Evolutionary conservation across 2,113 vertebrate species (phyloP), one percentile per base, ranked within the genome.

Genomic region (Archilochus colubris): DNA sequence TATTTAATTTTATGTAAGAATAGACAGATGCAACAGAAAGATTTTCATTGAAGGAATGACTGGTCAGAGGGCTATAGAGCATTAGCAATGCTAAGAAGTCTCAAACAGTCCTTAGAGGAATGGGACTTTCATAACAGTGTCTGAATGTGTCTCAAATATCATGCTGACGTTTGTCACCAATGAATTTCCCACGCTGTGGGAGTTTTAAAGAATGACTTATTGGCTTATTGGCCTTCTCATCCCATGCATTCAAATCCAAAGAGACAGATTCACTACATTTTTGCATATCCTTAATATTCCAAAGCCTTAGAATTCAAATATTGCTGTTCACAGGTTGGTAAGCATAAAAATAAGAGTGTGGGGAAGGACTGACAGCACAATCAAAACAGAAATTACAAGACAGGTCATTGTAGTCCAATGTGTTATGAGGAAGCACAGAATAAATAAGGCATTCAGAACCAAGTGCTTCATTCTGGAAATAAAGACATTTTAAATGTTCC

Each of bases 121-220:
- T 1, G 1, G 5, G 38, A 81, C 36, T 94, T 94, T 88, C 80
- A n/a, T 79, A 91, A 88, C 59, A 79, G 51, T 69, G 54, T 79
- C 63, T 92, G 91, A 91, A 85, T 91, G 73, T 11, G 73, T 93
- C 89, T 94, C 94, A 91, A 79, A 96, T 84, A 88, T 78, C 87
- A 89, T 18, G 75, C 92, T 94, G 75, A 88, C 4, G 14, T 95
- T 96, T 96, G 84, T 85, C 91, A 94, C 88, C 91, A 80, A 68
- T 48, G 64, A 64, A 88, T 94, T 97, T 97, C 91, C 92, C 91
- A 93, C 91, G 75, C 73, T 36, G 89, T 66, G 88, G 93, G 94
- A 89, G 93, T 95, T 95, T 95, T 95, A 94, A 95, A 95, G 93
- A 94, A 95, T 91, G 92, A 82, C 85, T 73, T 85, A 61, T 28